phyloP scores from a whole-genome alignment of 2,797 vertebrate species.

The Sebastes diaconus region DNA sequence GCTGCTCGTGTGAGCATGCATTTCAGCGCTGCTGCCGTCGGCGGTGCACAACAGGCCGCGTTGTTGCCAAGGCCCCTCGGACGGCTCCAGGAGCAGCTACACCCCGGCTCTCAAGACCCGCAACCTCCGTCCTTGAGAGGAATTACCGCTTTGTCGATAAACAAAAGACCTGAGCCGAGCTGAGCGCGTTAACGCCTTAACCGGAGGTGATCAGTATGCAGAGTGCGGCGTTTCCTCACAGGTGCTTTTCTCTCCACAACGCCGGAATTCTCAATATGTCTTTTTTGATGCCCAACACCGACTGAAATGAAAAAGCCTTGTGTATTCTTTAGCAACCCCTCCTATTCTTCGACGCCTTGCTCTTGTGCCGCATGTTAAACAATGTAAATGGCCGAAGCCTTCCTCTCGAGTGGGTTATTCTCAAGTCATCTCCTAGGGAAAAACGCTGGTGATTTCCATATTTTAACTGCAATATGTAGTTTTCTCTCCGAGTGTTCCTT shows the following conservation, averaged over 20 bases:
- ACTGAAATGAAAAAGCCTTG: constrained; percentile 49
- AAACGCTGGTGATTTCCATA: constrained; percentile 73
- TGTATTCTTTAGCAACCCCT: constrained; percentile 24
- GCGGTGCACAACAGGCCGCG: constrained; percentile 1
- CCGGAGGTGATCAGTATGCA: constrained; percentile 58
- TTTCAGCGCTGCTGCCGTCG: neutral
- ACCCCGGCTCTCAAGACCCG: neutral
- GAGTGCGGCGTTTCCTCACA: neutral
- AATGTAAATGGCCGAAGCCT: constrained; percentile 58
- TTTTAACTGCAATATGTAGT: constrained; percentile 74
- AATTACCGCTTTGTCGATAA: constrained; percentile 44
- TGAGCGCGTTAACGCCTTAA: constrained; percentile 22
- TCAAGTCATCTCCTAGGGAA: constrained; percentile 60
- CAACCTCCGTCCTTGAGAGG: constrained; percentile 40
- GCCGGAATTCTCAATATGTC: constrained; percentile 36
- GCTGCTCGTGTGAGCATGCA: neutral
- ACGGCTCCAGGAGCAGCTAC: neutral
- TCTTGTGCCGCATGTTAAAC: constrained; percentile 67
- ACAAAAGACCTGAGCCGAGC: constrained; percentile 25
- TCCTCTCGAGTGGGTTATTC: constrained; percentile 57
- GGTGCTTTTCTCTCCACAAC: constrained; percentile 32
- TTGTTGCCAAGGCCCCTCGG: neutral
- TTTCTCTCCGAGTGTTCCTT: constrained; percentile 61
- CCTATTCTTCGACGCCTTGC: constrained; percentile 18
- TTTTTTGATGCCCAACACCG: constrained; percentile 21